phyloP scores from a whole-genome alignment of 2,888 invertebrate species.

The Melanotus villosus region DNA sequence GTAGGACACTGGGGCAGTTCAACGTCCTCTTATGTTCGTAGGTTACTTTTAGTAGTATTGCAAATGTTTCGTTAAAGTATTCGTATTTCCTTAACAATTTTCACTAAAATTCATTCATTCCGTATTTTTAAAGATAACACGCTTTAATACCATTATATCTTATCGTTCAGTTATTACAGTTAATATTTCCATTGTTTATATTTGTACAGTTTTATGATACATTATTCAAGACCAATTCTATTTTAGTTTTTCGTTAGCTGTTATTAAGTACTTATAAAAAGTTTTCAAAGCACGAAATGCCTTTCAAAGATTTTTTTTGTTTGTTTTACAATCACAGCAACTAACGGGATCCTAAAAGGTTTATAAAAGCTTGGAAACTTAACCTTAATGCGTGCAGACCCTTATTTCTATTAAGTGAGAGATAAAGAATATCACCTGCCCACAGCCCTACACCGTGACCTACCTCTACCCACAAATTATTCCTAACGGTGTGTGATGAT shows the following conservation, averaged over 20 bases:
- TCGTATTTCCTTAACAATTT: no score
- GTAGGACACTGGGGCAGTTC: constrained; percentile 68
- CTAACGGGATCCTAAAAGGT: constrained; percentile 41
- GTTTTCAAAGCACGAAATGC: no score
- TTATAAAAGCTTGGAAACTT: constrained; percentile 40
- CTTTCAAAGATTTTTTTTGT: not conserved
- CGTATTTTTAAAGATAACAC: no score
- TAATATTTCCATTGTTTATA: no score
- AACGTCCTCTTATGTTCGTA: constrained; percentile 59
- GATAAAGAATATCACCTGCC: constrained; percentile 55
- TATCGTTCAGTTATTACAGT: no score
- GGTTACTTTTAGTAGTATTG: constrained; percentile 19
- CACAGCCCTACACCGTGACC: constrained; percentile 44
- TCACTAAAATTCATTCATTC: no score
- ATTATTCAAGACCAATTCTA: no score
- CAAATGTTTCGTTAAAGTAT: not conserved
- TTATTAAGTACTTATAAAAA: no score
- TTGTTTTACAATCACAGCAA: constrained; percentile 1
- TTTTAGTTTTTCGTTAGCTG: no score
- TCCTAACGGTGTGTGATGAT: constrained; percentile 41
- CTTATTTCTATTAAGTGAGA: constrained; percentile 46
- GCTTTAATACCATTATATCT: no score
- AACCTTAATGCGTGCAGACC: constrained; percentile 45
- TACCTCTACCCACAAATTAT: constrained; percentile 42
- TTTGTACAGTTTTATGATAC: no score